These are phyloP conservation scores for Trematocara marginatum DNA, from an alignment of 2,113 vertebrate genomes.

Conservation along the genomic window DNA sequence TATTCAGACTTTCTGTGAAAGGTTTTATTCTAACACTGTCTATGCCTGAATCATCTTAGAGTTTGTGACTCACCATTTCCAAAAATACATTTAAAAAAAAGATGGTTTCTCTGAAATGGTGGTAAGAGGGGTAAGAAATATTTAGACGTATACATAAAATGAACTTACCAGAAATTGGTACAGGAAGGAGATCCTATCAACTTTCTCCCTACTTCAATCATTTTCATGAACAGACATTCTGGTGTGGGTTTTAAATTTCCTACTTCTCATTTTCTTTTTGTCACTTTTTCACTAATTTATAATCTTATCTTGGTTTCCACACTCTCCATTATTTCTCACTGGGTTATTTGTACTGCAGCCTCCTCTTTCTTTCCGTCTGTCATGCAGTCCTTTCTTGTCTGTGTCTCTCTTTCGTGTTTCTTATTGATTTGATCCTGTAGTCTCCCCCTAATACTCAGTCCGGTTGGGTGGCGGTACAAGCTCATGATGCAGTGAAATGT, in stretches of 20 bases:
- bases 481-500: constrained; percentile 45
- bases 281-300: background rate
- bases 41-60: background rate
- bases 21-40: background rate
- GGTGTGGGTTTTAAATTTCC: background rate
- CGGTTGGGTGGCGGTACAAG: background rate
- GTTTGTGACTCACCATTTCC: background rate
- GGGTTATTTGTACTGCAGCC: background rate
- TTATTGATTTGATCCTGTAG: constrained; percentile 28
- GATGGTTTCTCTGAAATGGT: background rate
- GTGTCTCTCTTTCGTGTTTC: background rate
- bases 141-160: background rate
- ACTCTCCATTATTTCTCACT: background rate
- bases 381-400: background rate
- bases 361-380: background rate
- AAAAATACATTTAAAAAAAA: background rate
- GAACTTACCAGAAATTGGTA: background rate
- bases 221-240: background rate
- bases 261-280: background rate
- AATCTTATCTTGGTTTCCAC: background rate
- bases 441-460: background rate
- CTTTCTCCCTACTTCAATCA: background rate
- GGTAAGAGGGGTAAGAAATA: background rate
- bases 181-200: background rate
- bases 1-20: background rate